These are phyloP conservation scores for Paratilapia polleni DNA, from an alignment of 2,113 vertebrate genomes.

Conservation along the genomic window DNA sequence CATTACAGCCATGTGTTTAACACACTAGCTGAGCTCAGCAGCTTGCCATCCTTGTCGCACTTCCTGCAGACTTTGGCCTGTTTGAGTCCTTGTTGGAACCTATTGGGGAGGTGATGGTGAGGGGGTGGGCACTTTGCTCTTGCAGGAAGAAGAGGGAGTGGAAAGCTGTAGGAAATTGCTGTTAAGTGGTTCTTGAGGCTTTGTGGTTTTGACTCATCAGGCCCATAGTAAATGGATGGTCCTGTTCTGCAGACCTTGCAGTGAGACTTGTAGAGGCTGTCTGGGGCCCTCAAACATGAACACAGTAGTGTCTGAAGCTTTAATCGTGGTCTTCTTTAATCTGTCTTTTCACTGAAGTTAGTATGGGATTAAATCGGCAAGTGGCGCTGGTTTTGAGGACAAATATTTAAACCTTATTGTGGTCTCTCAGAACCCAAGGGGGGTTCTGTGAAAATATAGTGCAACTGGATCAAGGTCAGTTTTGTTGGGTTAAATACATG, in stretches of 20 bases:
- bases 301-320: slow-evolving; percentile 45
- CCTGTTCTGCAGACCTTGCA: slow-evolving; percentile 50
- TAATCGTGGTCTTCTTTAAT: too few species aligned
- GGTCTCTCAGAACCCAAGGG: neutral
- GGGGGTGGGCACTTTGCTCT: slow-evolving; percentile 28
- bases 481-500: neutral
- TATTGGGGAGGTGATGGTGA: slow-evolving; percentile 19
- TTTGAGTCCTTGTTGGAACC: slow-evolving; percentile 51
- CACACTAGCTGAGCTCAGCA: slow-evolving; percentile 65
- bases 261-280: slow-evolving; percentile 34
- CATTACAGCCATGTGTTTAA: slow-evolving; percentile 58
- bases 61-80: slow-evolving; percentile 51
- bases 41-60: slow-evolving; percentile 36
- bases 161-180: slow-evolving; percentile 74
- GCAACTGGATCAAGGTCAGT: neutral
- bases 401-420: neutral
- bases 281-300: slow-evolving; percentile 38
- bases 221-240: slow-evolving; percentile 50
- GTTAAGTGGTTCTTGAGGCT: slow-evolving; percentile 78
- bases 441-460: neutral
- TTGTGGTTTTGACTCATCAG: slow-evolving; percentile 79
- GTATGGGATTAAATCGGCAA: neutral
- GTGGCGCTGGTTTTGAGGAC: neutral
- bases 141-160: slow-evolving; percentile 63
- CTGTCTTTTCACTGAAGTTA: slow-evolving; percentile 2